phyloP scores from a whole-genome alignment of 2,888 invertebrate genomes.

The Fragum sueziense region DNA sequence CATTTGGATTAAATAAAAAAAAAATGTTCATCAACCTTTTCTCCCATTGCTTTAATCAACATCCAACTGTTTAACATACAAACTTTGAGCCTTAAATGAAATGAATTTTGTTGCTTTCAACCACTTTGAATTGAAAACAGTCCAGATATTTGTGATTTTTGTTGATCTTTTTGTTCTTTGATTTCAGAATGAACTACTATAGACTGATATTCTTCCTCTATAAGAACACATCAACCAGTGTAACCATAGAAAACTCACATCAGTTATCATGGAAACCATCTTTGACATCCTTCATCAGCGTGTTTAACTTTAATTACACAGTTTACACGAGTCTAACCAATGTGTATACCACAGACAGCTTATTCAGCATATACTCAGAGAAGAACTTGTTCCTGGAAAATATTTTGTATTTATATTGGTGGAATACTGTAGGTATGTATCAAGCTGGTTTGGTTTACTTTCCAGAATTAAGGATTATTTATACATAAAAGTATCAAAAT shows the following conservation, averaged over 20 bases:
- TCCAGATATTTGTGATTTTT: too few relatives aligned
- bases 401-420: constrained; percentile 8
- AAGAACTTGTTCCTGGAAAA: constrained; percentile 13
- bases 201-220: constrained; percentile 47
- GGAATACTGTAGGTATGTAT: constrained; percentile 9
- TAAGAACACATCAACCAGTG: not conserved
- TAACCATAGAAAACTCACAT: constrained; percentile 32
- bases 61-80: too few relatives aligned
- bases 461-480: too few relatives aligned
- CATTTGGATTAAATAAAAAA: too few relatives aligned
- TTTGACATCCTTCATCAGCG: constrained; percentile 25
- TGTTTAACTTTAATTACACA: constrained; percentile 47
- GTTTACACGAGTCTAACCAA: not conserved
- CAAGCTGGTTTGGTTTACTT: too few relatives aligned
- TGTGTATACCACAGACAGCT: constrained; percentile 29
- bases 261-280: constrained; percentile 41
- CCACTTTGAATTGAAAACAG: too few relatives aligned
- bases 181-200: constrained; percentile 42
- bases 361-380: constrained; percentile 47
- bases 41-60: too few relatives aligned
- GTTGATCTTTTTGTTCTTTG: too few relatives aligned
- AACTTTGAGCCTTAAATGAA: too few relatives aligned
- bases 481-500: too few relatives aligned
- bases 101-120: too few relatives aligned
- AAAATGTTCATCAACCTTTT: too few relatives aligned